Base-by-base conservation (phyloP, 2,888 invertebrate species). In the Lepidocyrtoides sp. region DNA sequence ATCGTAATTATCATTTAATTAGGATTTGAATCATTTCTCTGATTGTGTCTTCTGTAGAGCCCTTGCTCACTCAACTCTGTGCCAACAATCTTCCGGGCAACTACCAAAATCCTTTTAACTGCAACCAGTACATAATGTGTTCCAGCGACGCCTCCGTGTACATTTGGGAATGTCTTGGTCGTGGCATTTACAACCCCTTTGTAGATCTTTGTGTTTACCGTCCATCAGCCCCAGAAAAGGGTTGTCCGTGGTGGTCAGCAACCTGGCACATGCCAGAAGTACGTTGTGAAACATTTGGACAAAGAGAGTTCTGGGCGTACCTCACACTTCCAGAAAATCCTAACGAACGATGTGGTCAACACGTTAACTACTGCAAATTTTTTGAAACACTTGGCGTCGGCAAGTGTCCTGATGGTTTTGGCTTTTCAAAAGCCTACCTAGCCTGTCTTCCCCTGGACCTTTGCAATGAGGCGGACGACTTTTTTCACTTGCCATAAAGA, bases 61-160 rank as follows among this genome's bases (percentile, higher is more conserved):
- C 48, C 2, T 20, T 23, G 14, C 48, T 75, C 14, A n/a, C 44
- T 7, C 7, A 48, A 23, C 26, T 75, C 1, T 75, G 75, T n/a
- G 1, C 1, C 0, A 44, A 44, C 26, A 75, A 75, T 12, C 0
- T 48, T 8, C 10, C 44, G 7, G 86, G 87, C 44, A 87, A 44
- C 17, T 79, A 48, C 66, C 77, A 36, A 2, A 66, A 79, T 44
- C 87, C 87, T 0, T 63, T 44, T 29, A 51, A 87, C 66, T 87
- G 87, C 63, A 48, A 5, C 26, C 32, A 79, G 36, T 66, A 79
- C 36, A 32, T 63, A 20, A 87, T 87, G 87, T 79, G 79, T 17
- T 26, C 63, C 3, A 5, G 7, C 2, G 63, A 29, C 20, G 26
- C 3, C 17, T 17, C 51, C 2, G 17, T 14, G 0, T 17, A 29